Base-by-base conservation (phyloP, 1,140 invertebrate genomes). In the Centruroides vittatus region DNA sequence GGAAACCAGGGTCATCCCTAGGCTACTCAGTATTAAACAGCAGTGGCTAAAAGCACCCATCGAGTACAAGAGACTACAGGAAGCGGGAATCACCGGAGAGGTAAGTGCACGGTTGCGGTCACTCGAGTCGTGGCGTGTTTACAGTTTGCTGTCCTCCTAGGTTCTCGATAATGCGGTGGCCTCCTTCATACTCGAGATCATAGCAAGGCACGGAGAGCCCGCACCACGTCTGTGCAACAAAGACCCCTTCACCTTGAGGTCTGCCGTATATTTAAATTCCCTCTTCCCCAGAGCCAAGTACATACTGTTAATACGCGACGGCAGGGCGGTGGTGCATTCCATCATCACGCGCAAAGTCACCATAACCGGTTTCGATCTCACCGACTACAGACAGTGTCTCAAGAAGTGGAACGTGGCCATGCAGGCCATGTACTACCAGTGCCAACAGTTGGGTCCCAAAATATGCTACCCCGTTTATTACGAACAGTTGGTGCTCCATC, bases 281-380 rank as follows among this genome's bases (percentile, higher is more conserved):
- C 65, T 81, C 53, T 86, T 86, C 69, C 83, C 84, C 7, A 79
- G 82, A 65, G 75, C 93, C 47, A 98, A 98, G 77, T 99, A 96
- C 77, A 81, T 99, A 67, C 91, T 98, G 73, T 97, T 99, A 92
- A 85, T 97, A 56, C 82, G 96, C 65, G 96, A 99, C 74, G 96
- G 96, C 4, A 81, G 96, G 59, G 95, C 95, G 46, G 95, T 93
- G 9, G 93, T 97, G 57, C 93, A 99, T 79, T 98, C 95, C 57
- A 96, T 96, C 72, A 90, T 96, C 74, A 89, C 89, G n/a, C 80
- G 94, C 70, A 90, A 93, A 81, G 87, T 98, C 57, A 98, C 94
- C 55, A 98, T 98, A 70, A 94, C 93, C 23, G 96, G 96, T 3
- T 99, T 98, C 78, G 92, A 98, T 77, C 76, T 98, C 70, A 84